Percentiles rank a stretch among this genome's conserved stretches.
Conservation (phyloP, 2,888 invertebrate species). For the Heliconius ismenius region DNA sequence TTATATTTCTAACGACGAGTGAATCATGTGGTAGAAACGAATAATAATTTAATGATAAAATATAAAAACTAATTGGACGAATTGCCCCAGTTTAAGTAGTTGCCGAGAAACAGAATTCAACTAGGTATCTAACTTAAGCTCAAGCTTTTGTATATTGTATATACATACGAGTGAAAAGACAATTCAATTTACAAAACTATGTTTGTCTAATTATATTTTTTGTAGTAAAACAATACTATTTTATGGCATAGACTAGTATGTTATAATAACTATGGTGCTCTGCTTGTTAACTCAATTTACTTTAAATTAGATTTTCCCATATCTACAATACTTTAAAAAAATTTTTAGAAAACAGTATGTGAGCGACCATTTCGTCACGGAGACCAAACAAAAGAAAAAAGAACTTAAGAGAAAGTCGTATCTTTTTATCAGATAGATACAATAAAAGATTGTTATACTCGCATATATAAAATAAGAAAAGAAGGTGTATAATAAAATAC, state of each 20-base stretch:
- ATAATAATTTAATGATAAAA: too few relatives aligned
- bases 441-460: slow-evolving; percentile 26
- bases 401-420: slow-evolving; percentile 2
- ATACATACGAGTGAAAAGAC: too few relatives aligned
- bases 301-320: background rate
- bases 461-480: slow-evolving; percentile 40
- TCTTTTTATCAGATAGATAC: slow-evolving; percentile 18
- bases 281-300: background rate
- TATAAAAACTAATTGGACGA: too few relatives aligned
- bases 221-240: background rate
- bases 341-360: background rate
- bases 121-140: too few relatives aligned
- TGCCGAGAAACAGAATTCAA: too few relatives aligned
- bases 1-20: background rate
- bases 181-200: too few relatives aligned
- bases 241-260: background rate
- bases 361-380: background rate
- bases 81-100: too few relatives aligned
- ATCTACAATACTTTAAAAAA: background rate
- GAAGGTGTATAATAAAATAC: slow-evolving; percentile 57
- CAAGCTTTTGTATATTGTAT: too few relatives aligned
- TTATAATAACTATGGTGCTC: background rate
- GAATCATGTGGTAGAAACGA: background rate
- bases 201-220: too few relatives aligned
- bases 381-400: slow-evolving; percentile 17